A percentile compares a stretch with the other conserved stretches of the same genome.
Conservation (phyloP, 1,140 invertebrate genomes). For the Helicoverpa armigera region DNA sequence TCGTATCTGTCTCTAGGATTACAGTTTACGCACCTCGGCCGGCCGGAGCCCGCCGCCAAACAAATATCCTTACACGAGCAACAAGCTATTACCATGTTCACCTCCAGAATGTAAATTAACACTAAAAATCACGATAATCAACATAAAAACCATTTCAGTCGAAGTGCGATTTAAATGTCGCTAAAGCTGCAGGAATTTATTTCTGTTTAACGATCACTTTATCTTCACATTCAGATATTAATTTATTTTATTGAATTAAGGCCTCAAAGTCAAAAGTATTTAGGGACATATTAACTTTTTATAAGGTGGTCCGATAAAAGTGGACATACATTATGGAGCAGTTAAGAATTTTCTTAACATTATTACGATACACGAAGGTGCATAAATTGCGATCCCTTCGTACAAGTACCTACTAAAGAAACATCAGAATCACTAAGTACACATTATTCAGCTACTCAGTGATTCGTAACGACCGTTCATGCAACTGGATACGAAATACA, state of each 20-base stretch:
- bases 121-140: constrained; percentile 17
- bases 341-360: constrained; percentile 9
- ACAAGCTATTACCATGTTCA: constrained; percentile 49
- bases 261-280: constrained; percentile 19
- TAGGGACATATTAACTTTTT: not conserved
- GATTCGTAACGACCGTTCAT: constrained; percentile 39
- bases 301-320: not conserved
- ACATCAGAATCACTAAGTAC: constrained; percentile 4
- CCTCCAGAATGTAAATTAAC: constrained; percentile 19
- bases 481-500: constrained; percentile 41
- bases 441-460: constrained; percentile 32
- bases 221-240: constrained; percentile 4
- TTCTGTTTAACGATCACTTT: constrained; percentile 14
- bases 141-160: constrained; percentile 21
- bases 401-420: not conserved
- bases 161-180: constrained; percentile 33
- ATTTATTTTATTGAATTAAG: constrained; percentile 24
- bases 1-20: constrained; percentile 52
- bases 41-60: constrained; percentile 1
- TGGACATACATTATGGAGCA: not conserved
- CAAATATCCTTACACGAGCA: constrained; percentile 46
- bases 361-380: not conserved
- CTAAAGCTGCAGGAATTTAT: constrained; percentile 9
- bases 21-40: constrained; percentile 53
- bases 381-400: constrained; percentile 16